Evolutionary conservation across 2,113 vertebrate species (phyloP).

Genomic region (Cyprinodon variegatus): DNA sequence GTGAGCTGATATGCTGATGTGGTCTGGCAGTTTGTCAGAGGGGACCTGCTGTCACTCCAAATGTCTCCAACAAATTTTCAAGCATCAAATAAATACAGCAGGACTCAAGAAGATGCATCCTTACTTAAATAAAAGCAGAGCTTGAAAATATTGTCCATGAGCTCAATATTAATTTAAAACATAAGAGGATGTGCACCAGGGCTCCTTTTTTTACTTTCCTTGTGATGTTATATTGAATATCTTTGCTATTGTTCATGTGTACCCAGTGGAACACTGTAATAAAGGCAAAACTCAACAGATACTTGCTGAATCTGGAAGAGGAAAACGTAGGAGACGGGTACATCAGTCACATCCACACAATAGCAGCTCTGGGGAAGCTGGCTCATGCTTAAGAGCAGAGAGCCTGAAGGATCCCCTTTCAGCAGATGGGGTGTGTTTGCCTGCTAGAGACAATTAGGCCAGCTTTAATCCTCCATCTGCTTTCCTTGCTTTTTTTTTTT

Average conservation of each 20-base stretch:
- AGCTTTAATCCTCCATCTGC: constrained; percentile 78
- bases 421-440: constrained; percentile 68
- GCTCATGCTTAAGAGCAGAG: constrained; percentile 39
- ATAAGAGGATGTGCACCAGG: constrained; percentile 22
- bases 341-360: constrained; percentile 60
- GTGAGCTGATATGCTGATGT: constrained; percentile 38
- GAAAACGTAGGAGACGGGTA: constrained; percentile 40
- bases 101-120: neutral
- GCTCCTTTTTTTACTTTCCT: constrained; percentile 32
- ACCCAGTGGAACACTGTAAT: neutral
- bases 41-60: constrained; percentile 42
- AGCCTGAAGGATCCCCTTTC: constrained; percentile 51
- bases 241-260: constrained; percentile 7
- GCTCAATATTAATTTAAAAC: constrained; percentile 23
- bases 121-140: constrained; percentile 1
- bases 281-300: neutral
- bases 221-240: constrained; percentile 25
- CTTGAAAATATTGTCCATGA: constrained; percentile 6
- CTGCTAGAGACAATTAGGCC: constrained; percentile 74
- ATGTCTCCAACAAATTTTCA: constrained; percentile 22
- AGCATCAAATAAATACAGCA: constrained; percentile 16
- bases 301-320: constrained; percentile 12
- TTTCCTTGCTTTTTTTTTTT: constrained; percentile 39
- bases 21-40: constrained; percentile 42
- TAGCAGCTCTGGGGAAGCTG: constrained; percentile 27